Evolutionary conservation across 2,113 vertebrate genomes (phyloP), one percentile per base, ranked within the genome.

Genomic region (Hiodon alosoides): DNA sequence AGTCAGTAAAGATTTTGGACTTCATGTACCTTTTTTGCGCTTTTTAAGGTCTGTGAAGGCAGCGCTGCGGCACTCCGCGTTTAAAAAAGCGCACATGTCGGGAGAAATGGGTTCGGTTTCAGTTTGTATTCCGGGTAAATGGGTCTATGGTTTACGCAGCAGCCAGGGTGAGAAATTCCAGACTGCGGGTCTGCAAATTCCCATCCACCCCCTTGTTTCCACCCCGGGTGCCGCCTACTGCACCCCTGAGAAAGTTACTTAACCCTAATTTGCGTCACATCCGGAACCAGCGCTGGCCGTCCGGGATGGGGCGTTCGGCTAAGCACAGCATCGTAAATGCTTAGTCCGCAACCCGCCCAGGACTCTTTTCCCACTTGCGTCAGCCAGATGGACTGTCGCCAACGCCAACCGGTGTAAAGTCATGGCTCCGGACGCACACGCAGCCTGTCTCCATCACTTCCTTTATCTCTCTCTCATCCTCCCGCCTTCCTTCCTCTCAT

Each of bases 301-400:
- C 4, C 7, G 31, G 31, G 31, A 31, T 2, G 31, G 31, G 31
- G 31, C 31, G 31, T 31, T 31, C 31, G 31, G 31, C 31, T 31
- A 31, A 31, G 58, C 14, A 53, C 67, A n/a, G 14, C 46, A 48
- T 68, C 51, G 46, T 66, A 68, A 71, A 50, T n/a, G 31, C 16
- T 71, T 69, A 71, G 52, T 11, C 3, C 50, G 57, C 57, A n/a
- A 8, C 5, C 31, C 50, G 4, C 5, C 13, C 4, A 50, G 47
- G 53, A 31, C 68, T 17, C 61, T 31, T 52, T 16, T 46, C 57
- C 72, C 52, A 2, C 51, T 69, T 52, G 11, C 48, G 59, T 71
- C 75, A 71, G 58, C 71, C 59, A 17, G 17, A 71, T 72, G 66
- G 75, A 71, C 75, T 71, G 65, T 54, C 10, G 62, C 50, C 75